Conservation (phyloP, 2,113 vertebrate species). For the Urocynchramus pylzowi region DNA sequence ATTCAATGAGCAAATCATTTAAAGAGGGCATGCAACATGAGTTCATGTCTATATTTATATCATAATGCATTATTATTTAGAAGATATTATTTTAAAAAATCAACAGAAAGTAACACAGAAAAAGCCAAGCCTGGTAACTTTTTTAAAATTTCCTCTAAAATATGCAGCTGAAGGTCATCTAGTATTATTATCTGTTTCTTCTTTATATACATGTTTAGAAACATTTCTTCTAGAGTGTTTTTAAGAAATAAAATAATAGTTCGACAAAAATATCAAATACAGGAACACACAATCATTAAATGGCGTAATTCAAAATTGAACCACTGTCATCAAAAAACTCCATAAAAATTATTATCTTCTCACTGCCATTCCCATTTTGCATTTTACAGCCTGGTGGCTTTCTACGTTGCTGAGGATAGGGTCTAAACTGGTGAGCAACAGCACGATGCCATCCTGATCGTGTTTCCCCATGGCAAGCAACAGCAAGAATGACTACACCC, state of each 20-base stretch:
- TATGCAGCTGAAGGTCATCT: not conserved
- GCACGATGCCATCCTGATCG: not conserved
- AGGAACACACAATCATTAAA: not conserved
- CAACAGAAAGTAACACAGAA: not conserved
- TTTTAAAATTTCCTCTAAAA: not conserved
- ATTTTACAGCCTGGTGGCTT: not conserved
- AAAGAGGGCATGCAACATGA: not conserved
- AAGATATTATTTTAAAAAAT: not conserved
- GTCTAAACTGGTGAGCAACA: not conserved
- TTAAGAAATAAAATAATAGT: not conserved
- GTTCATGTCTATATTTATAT: not conserved
- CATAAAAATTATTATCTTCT: not conserved
- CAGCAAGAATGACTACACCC: not conserved
- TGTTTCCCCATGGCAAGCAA: not conserved
- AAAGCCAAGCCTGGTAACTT: not conserved
- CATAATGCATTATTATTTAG: not conserved
- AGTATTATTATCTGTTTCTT: not conserved
- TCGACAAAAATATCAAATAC: not conserved
- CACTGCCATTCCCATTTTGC: not conserved
- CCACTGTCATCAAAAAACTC: not conserved
- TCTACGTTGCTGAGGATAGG: not conserved
- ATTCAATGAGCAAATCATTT: constrained; percentile 12
- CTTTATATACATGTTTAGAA: not conserved
- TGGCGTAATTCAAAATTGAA: not conserved
- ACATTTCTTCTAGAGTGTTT: not conserved